Conservation (phyloP, 2,797 vertebrate genomes). For the Gymnothorax javanicus region DNA sequence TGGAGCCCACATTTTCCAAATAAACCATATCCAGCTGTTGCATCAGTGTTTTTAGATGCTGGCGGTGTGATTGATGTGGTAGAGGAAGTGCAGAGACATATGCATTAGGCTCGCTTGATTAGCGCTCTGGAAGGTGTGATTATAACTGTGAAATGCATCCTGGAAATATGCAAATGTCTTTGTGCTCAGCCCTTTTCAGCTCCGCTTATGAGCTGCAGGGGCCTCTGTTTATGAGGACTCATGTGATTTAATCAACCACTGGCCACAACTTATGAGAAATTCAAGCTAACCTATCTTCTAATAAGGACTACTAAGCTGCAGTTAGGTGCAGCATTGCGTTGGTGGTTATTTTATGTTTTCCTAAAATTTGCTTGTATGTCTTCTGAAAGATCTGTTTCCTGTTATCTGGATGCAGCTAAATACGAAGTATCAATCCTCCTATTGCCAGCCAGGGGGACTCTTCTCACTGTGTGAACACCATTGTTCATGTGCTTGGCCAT, state of each 20-base stretch:
- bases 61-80: background rate
- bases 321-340: background rate
- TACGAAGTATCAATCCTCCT: background rate
- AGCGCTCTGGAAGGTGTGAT: background rate
- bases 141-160: background rate
- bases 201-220: background rate
- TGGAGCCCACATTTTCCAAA: background rate
- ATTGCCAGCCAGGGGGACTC: background rate
- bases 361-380: too few species aligned
- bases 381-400: too few species aligned
- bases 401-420: background rate
- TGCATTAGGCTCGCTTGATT: background rate
- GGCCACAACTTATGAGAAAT: background rate
- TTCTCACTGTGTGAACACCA: background rate
- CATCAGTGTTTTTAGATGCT: background rate
- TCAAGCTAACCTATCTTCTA: background rate
- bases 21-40: background rate
- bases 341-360: too few species aligned
- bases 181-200: background rate
- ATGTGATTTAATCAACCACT: background rate
- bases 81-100: background rate
- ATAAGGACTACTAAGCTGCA: background rate
- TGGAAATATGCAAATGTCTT: background rate
- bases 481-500: too few species aligned
- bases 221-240: background rate